Evolutionary conservation across 1,140 invertebrate genomes (phyloP), one percentile per base, ranked within the genome.

Genomic region (Dolichoris vasculosae): DNA sequence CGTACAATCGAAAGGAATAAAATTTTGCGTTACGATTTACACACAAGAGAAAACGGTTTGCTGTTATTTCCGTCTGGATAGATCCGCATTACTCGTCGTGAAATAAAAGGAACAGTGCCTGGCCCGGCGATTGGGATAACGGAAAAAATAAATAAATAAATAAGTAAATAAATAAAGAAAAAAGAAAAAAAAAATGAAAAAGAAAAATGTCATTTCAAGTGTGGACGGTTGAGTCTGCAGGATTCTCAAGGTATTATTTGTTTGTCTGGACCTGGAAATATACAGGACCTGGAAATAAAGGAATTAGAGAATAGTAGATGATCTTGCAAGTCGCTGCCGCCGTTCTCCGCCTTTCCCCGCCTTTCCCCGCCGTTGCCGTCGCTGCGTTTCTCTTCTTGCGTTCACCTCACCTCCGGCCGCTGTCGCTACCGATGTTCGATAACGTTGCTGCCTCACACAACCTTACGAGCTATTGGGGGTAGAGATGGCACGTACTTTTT

Each of bases 211-310:
- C 43, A 55, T 67, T 84, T 67, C 23, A 59, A 69, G 63, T 51
- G 48, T 91, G 91, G 91, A 87, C 91, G 90, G 92, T 91, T 92
- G 91, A 91, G 87, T 93, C 92, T 92, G 91, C 93, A 93, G 93
- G 92, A 93, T 91, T 90, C 91, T 93, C 90, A 89, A 89, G 91
- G 92, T 91, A 91, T 91, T 92, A 91, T 92, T 90, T 91, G 91
- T 93, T 91, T 92, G 48, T 82, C 78, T 82, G 84, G 79, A 82
- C 84, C 84, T 82, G 84, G 84, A 86, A 86, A 35, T 75, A 81
- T 63, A 86, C 78, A 79, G 91, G 92, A 93, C 92, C 93, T 93
- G 93, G 93, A 93, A 93, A 93, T 89, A 93, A 93, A 93, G 93
- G 93, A 92, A 93, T 93, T 93, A 93, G 8, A 91, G 90, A 90